Base-by-base conservation (phyloP, 2,888 invertebrate genomes). In the Calameuta filiformis region DNA sequence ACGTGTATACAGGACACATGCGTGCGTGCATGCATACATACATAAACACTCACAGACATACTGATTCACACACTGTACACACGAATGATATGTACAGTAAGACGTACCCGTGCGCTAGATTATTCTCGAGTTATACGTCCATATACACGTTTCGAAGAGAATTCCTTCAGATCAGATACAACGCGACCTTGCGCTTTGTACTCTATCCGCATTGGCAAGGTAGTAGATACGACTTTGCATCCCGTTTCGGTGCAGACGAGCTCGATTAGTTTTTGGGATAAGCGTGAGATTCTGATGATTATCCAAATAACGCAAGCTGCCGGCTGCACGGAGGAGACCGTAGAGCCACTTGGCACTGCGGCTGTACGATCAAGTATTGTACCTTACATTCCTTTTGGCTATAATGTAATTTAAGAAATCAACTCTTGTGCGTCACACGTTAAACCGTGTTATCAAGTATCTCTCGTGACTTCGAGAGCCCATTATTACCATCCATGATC, bases 381-480 rank as follows among this genome's bases (percentile, higher is more conserved):
- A 91, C 91, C 89, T 89, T 91, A 91, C 91, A 91, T 91, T 91
- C 91, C 91, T 91, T 91, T 78, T 90, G 91, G 91, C 91, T 91
- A 91, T 91, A 91, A 91, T 85, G 82, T 89, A 89, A 87, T 88
- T 82, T 85, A 86, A 84, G 80, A 83, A 74, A 35, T 76, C 34
- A 69, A 76, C 76, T 34, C 31, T 74, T 73, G 40, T 12, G 37
- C 74, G 30, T 56, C 56, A 23, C 56, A 56, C 23, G 56, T 23
- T 56, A 56, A 56, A 56, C 56, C 56, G 23, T 56, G 23, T 56
- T 56, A 56, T 56, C 23, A 23, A 56, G 23, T 56, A 23, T 56
- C 56, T 56, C 56, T 56, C 23, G 56, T 56, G 23, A 56, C 56
- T 56, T 56, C 56, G 56, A 56, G 56, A 23, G 56, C 23, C 9